phyloP scores from a whole-genome alignment of 2,888 invertebrate genomes.

The Plutella xylostella region DNA sequence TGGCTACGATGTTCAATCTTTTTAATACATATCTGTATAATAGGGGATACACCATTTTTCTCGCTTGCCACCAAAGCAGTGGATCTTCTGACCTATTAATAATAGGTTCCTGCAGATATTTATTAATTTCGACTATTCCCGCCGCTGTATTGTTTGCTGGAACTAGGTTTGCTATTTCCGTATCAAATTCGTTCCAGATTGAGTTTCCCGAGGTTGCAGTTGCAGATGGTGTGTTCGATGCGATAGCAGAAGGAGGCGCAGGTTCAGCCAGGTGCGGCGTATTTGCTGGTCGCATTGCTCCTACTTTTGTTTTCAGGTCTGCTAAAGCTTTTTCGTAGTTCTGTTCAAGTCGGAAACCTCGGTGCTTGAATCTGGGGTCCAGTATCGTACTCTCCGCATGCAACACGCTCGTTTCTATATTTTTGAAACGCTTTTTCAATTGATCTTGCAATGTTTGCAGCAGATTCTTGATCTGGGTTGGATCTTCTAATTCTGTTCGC shows the following conservation, averaged over 20 bases:
- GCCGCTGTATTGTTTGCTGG: neutral
- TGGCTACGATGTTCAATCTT: neutral
- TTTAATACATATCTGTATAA: neutral
- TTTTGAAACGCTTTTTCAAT: neutral
- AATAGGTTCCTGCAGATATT: slow-evolving; percentile 1
- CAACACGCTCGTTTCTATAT: neutral
- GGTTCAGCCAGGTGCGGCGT: neutral
- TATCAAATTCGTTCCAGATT: slow-evolving; percentile 1
- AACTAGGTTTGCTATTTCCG: neutral
- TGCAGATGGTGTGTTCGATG: neutral
- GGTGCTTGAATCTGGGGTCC: neutral
- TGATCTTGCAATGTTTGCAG: neutral
- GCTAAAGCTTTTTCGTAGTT: neutral
- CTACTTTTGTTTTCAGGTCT: neutral
- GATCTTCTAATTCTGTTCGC: neutral
- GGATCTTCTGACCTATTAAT: neutral
- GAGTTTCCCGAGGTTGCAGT: neutral
- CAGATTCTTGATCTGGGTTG: neutral
- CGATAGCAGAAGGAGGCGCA: neutral
- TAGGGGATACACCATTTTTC: neutral
- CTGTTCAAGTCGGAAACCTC: neutral
- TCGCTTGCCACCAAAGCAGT: neutral
- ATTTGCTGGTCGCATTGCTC: neutral
- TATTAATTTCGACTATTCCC: neutral
- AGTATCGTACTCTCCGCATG: neutral